Conservation (phyloP, 2,888 invertebrate species). For the Hecatera dysodea region DNA sequence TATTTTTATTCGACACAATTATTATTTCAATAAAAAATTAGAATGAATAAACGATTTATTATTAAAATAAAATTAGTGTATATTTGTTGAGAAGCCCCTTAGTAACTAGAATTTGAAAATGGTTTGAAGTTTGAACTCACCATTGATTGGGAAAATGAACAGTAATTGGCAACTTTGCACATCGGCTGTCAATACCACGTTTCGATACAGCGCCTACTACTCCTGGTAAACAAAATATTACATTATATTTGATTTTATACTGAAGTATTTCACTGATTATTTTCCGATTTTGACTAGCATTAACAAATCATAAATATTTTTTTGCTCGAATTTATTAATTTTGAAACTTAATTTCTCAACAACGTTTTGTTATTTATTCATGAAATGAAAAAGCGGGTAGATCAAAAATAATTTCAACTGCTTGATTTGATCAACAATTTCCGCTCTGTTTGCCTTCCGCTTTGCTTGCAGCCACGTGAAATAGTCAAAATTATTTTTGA, state of each 20-base stretch:
- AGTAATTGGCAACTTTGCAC: slow-evolving; percentile 23
- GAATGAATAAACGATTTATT: no score
- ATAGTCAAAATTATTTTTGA: not conserved
- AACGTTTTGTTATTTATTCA: slow-evolving; percentile 36
- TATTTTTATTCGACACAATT: not conserved
- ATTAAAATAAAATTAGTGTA: no score
- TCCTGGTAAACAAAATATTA: not conserved
- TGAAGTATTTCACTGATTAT: not conserved
- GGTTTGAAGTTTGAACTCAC: not conserved
- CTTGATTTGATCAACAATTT: slow-evolving; percentile 26
- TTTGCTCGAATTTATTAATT: not conserved
- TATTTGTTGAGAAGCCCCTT: not conserved
- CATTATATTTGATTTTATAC: not conserved
- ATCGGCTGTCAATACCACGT: slow-evolving; percentile 31
- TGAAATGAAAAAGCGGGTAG: slow-evolving; percentile 62
- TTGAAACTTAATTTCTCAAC: no score
- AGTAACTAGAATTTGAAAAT: not conserved
- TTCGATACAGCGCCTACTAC: slow-evolving; percentile 17
- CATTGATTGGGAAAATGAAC: not conserved
- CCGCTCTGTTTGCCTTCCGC: slow-evolving; percentile 56
- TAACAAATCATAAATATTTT: not conserved
- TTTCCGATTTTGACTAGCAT: not conserved
- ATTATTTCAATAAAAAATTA: no score
- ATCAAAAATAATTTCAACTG: slow-evolving; percentile 16
- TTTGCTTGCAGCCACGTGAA: slow-evolving; percentile 65